A percentile compares a stretch with the other conserved stretches of the same genome.
phyloP scores from a whole-genome alignment of 2,888 invertebrate species.

The Tiphia femorata region DNA sequence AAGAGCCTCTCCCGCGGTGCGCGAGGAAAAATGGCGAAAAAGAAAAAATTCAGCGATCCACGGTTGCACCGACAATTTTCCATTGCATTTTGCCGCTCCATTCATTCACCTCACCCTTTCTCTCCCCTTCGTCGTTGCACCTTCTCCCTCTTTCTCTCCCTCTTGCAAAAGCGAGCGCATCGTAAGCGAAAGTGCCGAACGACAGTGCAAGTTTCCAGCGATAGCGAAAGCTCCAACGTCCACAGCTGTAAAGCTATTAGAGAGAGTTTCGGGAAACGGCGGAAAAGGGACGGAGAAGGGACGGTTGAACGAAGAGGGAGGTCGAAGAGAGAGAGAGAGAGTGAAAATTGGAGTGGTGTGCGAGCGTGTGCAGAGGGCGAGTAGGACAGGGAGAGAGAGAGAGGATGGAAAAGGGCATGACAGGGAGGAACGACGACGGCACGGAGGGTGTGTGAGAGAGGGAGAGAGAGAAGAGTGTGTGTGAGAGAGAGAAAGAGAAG shows the following conservation, averaged over 20 bases:
- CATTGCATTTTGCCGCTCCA: too few relatives aligned
- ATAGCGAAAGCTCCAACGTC: constrained; percentile 64
- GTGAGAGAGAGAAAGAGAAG: background rate
- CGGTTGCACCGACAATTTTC: too few relatives aligned
- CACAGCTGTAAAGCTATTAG: constrained; percentile 64
- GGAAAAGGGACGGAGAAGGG: constrained; percentile 34
- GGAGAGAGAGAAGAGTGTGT: background rate
- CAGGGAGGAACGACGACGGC: too few relatives aligned
- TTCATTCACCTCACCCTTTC: background rate
- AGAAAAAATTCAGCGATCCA: too few relatives aligned
- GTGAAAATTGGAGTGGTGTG: too few relatives aligned
- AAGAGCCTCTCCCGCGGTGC: too few relatives aligned
- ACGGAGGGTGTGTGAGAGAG: too few relatives aligned
- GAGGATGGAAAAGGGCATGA: too few relatives aligned
- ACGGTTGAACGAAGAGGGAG: constrained; percentile 28
- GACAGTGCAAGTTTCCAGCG: constrained; percentile 64
- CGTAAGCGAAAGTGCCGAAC: constrained; percentile 59
- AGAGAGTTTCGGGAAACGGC: constrained; percentile 43
- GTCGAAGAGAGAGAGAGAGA: background rate
- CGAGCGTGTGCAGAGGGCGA: too few relatives aligned
- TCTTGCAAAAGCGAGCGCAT: constrained; percentile 29
- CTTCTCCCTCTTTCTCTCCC: background rate
- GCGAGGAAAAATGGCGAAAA: background rate
- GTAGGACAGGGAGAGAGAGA: constrained; percentile 31
- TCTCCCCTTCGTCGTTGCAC: background rate